Base-by-base conservation (phyloP, 2,113 vertebrate genomes). In the Bolborhynchus lineola region DNA sequence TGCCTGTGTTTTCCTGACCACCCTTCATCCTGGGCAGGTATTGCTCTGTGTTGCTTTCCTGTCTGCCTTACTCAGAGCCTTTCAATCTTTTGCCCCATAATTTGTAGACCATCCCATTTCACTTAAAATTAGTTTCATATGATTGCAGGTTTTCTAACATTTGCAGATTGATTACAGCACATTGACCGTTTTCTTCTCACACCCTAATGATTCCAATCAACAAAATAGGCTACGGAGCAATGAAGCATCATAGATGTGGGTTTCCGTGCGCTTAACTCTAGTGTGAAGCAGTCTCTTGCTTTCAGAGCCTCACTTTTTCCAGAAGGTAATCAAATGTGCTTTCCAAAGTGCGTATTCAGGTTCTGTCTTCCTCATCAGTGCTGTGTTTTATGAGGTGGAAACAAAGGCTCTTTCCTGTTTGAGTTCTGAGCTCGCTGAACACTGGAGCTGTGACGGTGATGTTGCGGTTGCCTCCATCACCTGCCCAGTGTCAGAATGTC, bases 71-170 rank as follows among this genome's bases (percentile, higher is more conserved):
- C 46, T 88, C 16, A 0, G 3, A 29, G 63, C 37, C 25, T 80
- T 82, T 67, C 57, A 82, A 44, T 76, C 33, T 41, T 82, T 89
- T 63, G 64, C 55, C 71, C 2, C 3, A 1, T 59, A 39, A 72
- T 74, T 85, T 90, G 41, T 74, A 76, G 70, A 70, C 53, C 28
- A 62, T 74, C 53, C n/a, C 42, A 60, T 94, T 95, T 78, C 33
- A 35, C 68, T 83, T 95, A 67, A 82, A 86, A 94, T 88, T 74
- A 82, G 41, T 88, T 95, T 70, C 39, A 26, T 59, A 35, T 67
- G 42, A 63, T 81, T 83, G 85, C 64, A 67, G 44, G 63, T 95
- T 96, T 95, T 85, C 75, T 92, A 81, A 90, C 52, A 59, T 93
- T 96, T 90, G 71, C 79, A 83, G 72, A 68, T 47, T 60, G 50